These are phyloP conservation scores for Distichodus sexfasciatus DNA, from an alignment of 2,797 vertebrate genomes.

Conservation along the genomic window DNA sequence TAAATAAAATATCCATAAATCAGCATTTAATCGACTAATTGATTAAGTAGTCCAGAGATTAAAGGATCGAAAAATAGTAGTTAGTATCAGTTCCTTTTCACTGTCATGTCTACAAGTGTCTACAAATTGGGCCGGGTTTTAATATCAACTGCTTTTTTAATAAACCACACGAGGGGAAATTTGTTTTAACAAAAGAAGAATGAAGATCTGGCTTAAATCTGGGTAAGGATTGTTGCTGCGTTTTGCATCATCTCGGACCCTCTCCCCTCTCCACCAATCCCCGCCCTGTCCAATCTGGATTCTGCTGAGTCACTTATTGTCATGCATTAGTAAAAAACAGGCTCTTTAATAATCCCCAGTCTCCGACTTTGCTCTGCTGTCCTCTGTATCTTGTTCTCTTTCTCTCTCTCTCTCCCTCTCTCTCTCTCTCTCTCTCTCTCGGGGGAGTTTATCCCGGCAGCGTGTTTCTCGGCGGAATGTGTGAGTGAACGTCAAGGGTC, in stretches of 20 bases:
- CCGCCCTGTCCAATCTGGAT: background rate
- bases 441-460: background rate
- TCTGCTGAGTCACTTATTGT: constrained; percentile 20
- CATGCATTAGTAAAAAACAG: background rate
- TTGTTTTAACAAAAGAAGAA: no score
- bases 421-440: background rate
- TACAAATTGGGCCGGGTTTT: no score
- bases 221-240: no score
- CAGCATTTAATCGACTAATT: no score
- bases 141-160: background rate
- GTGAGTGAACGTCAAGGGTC: constrained; percentile 3
- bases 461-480: background rate
- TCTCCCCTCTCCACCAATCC: background rate
- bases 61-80: no score
- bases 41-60: no score
- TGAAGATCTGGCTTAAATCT: no score
- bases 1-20: no score
- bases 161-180: no score
- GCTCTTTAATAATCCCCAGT: background rate
- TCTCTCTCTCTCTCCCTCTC: background rate
- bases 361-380: background rate
- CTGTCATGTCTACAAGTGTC: no score
- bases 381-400: background rate
- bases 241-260: background rate
- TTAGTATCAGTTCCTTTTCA: no score